These are phyloP conservation scores for Lasioglossum pauxillum DNA, from an alignment of 2,888 invertebrate species.

Conservation along the genomic window DNA sequence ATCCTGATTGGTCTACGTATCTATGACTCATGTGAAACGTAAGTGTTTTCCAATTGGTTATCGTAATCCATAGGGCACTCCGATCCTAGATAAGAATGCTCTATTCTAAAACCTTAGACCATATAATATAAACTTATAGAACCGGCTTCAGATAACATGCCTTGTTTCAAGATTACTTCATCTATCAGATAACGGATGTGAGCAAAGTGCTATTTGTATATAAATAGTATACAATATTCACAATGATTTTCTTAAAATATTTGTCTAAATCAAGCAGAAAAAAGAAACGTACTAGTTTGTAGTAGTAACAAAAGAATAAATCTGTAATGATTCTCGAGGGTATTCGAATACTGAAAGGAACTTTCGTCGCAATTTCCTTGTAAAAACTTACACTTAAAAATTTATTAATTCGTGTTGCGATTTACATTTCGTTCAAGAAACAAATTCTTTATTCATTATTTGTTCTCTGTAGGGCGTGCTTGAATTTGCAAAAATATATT, in stretches of 20 bases:
- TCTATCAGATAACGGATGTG: too few relatives aligned
- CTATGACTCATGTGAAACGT: constrained; percentile 30
- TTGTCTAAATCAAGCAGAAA: neutral
- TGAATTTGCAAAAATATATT: constrained; percentile 12
- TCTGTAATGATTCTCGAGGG: neutral
- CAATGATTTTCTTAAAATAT: neutral
- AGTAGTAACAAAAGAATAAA: neutral
- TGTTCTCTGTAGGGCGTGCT: neutral
- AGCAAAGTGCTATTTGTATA: too few relatives aligned
- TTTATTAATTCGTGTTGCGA: neutral
- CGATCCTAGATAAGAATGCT: too few relatives aligned
- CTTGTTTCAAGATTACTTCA: too few relatives aligned
- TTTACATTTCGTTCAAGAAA: constrained; percentile 1
- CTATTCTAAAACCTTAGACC: too few relatives aligned
- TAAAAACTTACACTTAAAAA: neutral
- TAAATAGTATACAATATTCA: too few relatives aligned
- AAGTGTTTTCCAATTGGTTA: constrained; percentile 32
- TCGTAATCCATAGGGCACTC: neutral
- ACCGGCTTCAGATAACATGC: too few relatives aligned
- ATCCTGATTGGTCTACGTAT: constrained; percentile 74
- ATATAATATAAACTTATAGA: too few relatives aligned
- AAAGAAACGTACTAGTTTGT: neutral
- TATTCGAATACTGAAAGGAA: neutral
- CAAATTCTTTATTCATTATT: neutral
- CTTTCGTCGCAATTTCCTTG: neutral